phyloP scores from a whole-genome alignment of 2,113 vertebrate species.

The Anser brachyrhynchus region DNA sequence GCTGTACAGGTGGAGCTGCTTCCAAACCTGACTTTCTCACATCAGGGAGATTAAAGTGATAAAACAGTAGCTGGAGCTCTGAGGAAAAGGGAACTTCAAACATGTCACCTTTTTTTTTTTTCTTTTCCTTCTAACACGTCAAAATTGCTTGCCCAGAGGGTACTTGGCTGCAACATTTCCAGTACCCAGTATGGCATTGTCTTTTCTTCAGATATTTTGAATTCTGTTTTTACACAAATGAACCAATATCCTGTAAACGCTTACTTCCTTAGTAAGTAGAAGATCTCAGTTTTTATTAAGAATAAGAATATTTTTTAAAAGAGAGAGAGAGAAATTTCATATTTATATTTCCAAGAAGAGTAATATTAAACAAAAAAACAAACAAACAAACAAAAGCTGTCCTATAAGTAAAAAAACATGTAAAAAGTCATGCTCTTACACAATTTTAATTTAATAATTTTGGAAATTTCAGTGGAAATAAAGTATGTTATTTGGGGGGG shows the following conservation, averaged over 20 bases:
- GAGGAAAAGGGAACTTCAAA: background rate
- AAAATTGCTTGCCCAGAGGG: background rate
- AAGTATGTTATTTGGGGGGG: rapidly evolving
- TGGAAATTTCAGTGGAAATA: background rate
- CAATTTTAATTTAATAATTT: background rate
- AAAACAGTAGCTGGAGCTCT: background rate
- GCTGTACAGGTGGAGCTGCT: background rate
- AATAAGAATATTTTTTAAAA: background rate
- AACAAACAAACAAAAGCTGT: background rate
- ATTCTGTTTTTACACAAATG: background rate
- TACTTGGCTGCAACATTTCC: background rate
- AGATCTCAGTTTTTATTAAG: background rate
- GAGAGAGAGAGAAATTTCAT: background rate
- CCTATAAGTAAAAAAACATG: rapidly evolving
- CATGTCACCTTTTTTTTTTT: background rate
- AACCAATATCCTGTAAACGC: no score
- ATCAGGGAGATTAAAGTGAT: background rate
- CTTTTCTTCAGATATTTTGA: background rate
- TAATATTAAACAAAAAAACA: no score
- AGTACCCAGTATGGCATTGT: background rate
- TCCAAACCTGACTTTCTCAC: background rate
- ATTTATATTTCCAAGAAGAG: background rate
- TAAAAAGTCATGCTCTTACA: background rate
- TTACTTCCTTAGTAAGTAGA: no score
- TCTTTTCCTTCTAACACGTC: background rate